phyloP scores from a whole-genome alignment of 2,888 invertebrate genomes.

The Chrysodeixis includens region DNA sequence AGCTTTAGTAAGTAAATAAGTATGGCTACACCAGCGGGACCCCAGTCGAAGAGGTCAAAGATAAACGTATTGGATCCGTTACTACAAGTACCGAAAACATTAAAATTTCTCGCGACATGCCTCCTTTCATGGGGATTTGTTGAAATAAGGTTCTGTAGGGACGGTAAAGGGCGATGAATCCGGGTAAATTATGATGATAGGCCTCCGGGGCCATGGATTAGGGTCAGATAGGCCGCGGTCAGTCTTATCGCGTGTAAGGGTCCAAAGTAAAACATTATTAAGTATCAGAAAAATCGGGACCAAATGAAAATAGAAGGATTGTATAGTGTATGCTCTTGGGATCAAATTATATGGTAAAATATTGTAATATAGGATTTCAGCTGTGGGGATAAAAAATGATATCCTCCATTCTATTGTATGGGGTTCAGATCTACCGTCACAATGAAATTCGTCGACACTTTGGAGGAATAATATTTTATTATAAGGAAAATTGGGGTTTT shows the following conservation, averaged over 20 bases:
- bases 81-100: no score
- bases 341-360: conserved; percentile 28
- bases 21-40: no score
- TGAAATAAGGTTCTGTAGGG: conserved; percentile 17
- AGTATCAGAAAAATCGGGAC: conserved; percentile 44
- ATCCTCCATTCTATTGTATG: neutral
- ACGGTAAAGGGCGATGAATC: conserved; percentile 40
- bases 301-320: conserved; percentile 18
- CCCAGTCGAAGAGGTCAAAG: no score
- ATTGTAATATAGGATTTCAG: conserved; percentile 12
- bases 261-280: conserved; percentile 26
- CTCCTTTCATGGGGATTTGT: conserved; percentile 16
- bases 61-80: neutral
- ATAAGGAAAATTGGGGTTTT: neutral
- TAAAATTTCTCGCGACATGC: neutral
- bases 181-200: conserved; percentile 55
- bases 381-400: neutral
- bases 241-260: conserved; percentile 43
- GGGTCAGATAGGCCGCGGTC: conserved; percentile 48
- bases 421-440: neutral
- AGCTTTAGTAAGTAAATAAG: no score
- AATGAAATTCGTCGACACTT: neutral
- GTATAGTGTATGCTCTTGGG: conserved; percentile 18
- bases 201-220: conserved; percentile 34
- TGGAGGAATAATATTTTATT: neutral